phyloP scores from a whole-genome alignment of 2,113 vertebrate species.

The Paracanthobrama guichenoti region DNA sequence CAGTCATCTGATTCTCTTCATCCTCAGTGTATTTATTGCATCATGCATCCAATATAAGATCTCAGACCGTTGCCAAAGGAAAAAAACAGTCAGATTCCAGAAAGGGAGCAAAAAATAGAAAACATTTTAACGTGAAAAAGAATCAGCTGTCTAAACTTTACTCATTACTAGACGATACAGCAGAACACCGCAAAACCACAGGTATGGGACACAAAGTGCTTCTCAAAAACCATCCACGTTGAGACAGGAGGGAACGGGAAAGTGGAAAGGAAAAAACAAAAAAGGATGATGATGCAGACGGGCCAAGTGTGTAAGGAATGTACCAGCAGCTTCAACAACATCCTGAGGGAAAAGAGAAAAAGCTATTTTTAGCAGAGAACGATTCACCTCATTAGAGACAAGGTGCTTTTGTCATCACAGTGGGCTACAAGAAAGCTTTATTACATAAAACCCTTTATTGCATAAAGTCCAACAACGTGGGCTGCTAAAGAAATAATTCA shows the following conservation, averaged over 20 bases:
- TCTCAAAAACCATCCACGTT: conserved; percentile 33
- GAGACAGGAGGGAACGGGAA: conserved; percentile 11
- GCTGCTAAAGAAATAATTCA: conserved; percentile 24
- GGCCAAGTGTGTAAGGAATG: conserved; percentile 63
- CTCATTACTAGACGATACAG: conserved; percentile 41
- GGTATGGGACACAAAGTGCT: conserved; percentile 56
- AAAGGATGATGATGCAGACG: conserved; percentile 47
- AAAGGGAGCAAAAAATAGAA: conserved; percentile 18
- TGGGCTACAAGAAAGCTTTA: conserved; percentile 26
- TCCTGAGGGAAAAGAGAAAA: conserved; percentile 58
- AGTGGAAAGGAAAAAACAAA: conserved; percentile 12
- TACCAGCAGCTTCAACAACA: conserved; percentile 61
- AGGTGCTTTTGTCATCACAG: conserved; percentile 54
- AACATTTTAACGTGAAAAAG: background rate
- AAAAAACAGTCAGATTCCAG: background rate
- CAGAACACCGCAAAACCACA: conserved; percentile 52
- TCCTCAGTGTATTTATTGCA: conserved; percentile 28
- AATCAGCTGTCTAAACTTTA: conserved; percentile 43
- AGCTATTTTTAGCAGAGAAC: conserved; percentile 62
- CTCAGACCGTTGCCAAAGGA: background rate
- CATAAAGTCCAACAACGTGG: background rate
- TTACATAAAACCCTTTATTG: background rate
- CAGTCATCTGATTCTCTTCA: conserved; percentile 9
- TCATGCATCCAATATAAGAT: conserved; percentile 11
- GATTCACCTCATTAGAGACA: conserved; percentile 56